Percentiles rank a stretch among this genome's conserved stretches.
phyloP scores from a whole-genome alignment of 2,888 invertebrate species.

The Apotomis capreana region DNA sequence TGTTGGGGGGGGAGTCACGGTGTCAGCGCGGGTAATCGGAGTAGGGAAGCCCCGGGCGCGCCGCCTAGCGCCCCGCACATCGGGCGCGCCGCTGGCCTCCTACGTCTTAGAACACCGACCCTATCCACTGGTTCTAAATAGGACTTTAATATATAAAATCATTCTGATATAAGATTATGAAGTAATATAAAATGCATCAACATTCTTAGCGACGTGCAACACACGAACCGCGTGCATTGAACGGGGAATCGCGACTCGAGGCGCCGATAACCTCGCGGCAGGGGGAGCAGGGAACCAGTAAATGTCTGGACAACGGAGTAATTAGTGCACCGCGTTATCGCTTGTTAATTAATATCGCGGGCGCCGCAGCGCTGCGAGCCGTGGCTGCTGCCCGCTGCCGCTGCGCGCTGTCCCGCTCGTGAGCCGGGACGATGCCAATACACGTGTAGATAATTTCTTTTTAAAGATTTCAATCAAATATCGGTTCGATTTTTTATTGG shows the following conservation, averaged over 20 bases:
- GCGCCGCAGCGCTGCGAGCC: constrained; percentile 46
- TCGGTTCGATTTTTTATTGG: too few relatives aligned
- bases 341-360: constrained; percentile 68
- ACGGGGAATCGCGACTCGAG: constrained; percentile 44
- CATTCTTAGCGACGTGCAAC: too few relatives aligned
- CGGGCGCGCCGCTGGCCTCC: constrained; percentile 5
- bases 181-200: too few relatives aligned
- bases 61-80: too few relatives aligned
- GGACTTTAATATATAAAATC: too few relatives aligned
- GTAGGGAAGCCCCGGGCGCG: constrained; percentile 50
- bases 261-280: constrained; percentile 46
- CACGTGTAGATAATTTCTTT: too few relatives aligned
- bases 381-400: constrained; percentile 1
- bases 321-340: constrained; percentile 72
- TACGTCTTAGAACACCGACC: too few relatives aligned
- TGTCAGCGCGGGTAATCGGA: constrained; percentile 45
- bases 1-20: constrained; percentile 33
- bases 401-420: too few relatives aligned
- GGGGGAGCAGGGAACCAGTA: constrained; percentile 41
- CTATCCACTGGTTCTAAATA: too few relatives aligned
- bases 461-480: too few relatives aligned
- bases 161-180: too few relatives aligned
- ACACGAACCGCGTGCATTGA: constrained; percentile 48
- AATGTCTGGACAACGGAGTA: constrained; percentile 54
- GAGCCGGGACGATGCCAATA: too few relatives aligned